A percentile compares a stretch with the other conserved stretches of the same genome.
phyloP scores from a whole-genome alignment of 2,797 vertebrate species.

The Crenichthys baileyi region DNA sequence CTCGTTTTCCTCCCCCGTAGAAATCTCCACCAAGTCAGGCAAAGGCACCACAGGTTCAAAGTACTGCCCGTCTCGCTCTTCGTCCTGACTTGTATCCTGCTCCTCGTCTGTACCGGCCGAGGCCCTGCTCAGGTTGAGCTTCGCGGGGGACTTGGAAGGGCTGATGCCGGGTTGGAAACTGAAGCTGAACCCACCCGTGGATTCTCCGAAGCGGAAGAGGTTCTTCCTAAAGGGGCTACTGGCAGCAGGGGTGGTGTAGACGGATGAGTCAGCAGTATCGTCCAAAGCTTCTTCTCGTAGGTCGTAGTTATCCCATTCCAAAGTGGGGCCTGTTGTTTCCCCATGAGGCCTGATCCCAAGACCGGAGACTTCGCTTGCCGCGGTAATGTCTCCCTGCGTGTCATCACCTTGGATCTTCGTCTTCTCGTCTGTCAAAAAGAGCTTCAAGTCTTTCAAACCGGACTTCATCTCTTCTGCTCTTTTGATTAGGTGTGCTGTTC shows the following conservation, averaged over 20 bases:
- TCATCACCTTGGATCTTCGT: conserved; percentile 87
- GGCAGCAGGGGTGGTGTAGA: conserved; percentile 87
- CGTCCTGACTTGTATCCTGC: conserved; percentile 91
- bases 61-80: conserved; percentile 93
- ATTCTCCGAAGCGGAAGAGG: conserved; percentile 96
- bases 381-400: conserved; percentile 49
- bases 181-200: conserved; percentile 92
- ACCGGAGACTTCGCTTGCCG: conserved; percentile 67
- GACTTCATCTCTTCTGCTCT: conserved; percentile 99
- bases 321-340: conserved; percentile 85
- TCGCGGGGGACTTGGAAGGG: conserved; percentile 93
- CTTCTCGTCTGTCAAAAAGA: conserved; percentile 91
- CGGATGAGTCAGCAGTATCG: conserved; percentile 86
- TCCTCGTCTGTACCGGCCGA: conserved; percentile 94
- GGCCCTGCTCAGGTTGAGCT: conserved; percentile 89
- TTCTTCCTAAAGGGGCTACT: conserved; percentile 90
- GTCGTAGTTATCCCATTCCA: conserved; percentile 97
- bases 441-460: conserved; percentile 95
- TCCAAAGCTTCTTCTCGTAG: conserved; percentile 87
- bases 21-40: conserved; percentile 92
- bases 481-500: conserved; percentile 94
- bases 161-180: conserved; percentile 95
- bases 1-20: conserved; percentile 97
- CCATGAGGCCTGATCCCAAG: conserved; percentile 79
- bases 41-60: conserved; percentile 97